phyloP scores from a whole-genome alignment of 1,140 invertebrate genomes.

The Drosophila teissieri region DNA sequence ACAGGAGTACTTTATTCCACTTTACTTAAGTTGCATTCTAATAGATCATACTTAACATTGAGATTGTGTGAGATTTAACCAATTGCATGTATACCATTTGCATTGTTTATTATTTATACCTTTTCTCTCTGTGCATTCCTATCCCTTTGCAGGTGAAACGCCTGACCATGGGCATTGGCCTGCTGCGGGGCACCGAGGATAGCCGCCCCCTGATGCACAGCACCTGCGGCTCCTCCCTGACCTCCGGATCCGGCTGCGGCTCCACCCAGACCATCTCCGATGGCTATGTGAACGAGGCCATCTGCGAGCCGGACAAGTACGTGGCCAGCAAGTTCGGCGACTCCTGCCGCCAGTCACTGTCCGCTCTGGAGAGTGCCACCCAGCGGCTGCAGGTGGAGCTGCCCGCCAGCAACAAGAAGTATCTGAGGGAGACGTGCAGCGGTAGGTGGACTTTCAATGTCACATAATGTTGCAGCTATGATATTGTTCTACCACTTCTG shows the following conservation, averaged over 20 bases:
- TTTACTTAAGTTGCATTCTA: no score
- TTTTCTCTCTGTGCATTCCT: neutral
- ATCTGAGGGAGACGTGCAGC: slow-evolving; percentile 82
- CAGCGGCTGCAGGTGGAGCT: slow-evolving; percentile 65
- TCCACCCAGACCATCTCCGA: slow-evolving; percentile 87
- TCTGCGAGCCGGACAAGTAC: slow-evolving; percentile 86
- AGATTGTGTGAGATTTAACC: no score
- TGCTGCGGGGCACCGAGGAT: slow-evolving; percentile 85
- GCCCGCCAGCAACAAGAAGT: slow-evolving; percentile 73
- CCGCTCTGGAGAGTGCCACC: slow-evolving; percentile 73
- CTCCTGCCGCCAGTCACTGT: slow-evolving; percentile 83
- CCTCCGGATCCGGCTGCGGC: slow-evolving; percentile 80
- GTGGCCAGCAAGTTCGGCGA: slow-evolving; percentile 84
- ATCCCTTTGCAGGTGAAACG: slow-evolving; percentile 76
- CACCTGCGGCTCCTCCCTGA: slow-evolving; percentile 85
- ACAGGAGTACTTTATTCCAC: no score
- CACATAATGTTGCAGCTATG: no score
- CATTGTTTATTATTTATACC: no score
- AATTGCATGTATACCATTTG: no score
- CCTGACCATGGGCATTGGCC: slow-evolving; percentile 83
- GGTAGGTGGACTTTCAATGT: slow-evolving; percentile 42
- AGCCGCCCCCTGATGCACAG: slow-evolving; percentile 87
- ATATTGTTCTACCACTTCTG: no score
- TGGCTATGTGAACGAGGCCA: slow-evolving; percentile 91
- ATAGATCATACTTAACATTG: no score